phyloP scores from a whole-genome alignment of 2,888 invertebrate species.

The Caenorhabditis sp. region DNA sequence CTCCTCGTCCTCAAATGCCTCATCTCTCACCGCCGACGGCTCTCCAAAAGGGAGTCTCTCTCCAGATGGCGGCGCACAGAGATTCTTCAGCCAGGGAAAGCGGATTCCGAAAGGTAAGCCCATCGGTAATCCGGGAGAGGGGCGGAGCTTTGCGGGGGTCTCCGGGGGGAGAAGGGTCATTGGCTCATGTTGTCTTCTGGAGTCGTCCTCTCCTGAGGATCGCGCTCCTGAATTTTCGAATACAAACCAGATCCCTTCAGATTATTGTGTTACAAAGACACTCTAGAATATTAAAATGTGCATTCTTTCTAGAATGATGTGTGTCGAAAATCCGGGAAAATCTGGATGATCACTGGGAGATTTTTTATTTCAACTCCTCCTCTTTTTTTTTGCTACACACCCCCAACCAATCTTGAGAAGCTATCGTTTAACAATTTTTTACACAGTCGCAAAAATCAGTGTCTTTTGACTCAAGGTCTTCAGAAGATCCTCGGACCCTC shows the following conservation, averaged over 20 bases:
- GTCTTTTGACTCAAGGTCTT: no score
- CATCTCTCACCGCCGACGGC: slow-evolving; percentile 22
- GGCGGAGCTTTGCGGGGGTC: background rate
- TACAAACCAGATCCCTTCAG: no score
- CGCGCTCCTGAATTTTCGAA: no score
- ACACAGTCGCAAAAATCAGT: no score
- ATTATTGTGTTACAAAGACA: no score
- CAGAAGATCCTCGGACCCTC: no score
- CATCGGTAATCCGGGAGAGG: background rate
- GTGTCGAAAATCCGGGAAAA: background rate
- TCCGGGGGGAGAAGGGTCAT: no score
- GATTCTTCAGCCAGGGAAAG: slow-evolving; percentile 75
- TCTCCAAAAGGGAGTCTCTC: slow-evolving; percentile 41
- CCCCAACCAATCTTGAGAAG: background rate
- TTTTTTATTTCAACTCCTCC: slow-evolving; percentile 12
- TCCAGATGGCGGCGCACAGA: slow-evolving; percentile 51
- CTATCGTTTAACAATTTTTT: no score
- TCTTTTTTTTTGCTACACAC: background rate
- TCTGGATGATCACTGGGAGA: background rate
- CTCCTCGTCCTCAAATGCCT: slow-evolving; percentile 32
- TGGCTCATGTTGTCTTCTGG: no score
- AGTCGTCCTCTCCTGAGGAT: no score
- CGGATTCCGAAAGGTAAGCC: slow-evolving; percentile 72
- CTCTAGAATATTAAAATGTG: background rate
- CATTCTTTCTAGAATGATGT: no score